These are phyloP conservation scores for Ophion obscuratus DNA, from an alignment of 2,888 invertebrate genomes.

Conservation along the genomic window DNA sequence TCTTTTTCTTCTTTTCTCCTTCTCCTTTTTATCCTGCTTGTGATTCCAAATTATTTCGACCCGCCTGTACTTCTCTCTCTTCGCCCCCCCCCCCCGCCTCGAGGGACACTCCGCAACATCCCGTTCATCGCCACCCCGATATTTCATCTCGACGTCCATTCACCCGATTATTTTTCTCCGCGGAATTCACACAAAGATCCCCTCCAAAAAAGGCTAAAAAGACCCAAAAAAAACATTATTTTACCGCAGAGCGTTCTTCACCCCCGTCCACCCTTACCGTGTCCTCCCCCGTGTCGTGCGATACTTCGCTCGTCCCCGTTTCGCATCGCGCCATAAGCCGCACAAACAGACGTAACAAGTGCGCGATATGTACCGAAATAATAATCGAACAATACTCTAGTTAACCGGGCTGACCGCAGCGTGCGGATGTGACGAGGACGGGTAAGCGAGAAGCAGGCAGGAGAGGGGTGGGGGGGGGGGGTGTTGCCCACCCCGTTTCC, in stretches of 20 bases:
- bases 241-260: not conserved
- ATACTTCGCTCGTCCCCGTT: slow-evolving; percentile 18
- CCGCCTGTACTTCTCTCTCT: not conserved
- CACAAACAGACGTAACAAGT: slow-evolving; percentile 83
- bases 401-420: slow-evolving; percentile 80
- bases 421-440: slow-evolving; percentile 40
- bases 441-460: not conserved
- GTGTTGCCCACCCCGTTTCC: slow-evolving; percentile 61
- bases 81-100: no score
- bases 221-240: not conserved
- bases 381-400: slow-evolving; percentile 84
- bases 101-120: no score
- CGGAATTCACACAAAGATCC: not conserved
- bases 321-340: slow-evolving; percentile 35
- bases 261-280: not conserved
- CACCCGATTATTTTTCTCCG: not conserved
- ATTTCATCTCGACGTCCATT: not conserved
- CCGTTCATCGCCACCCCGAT: not conserved
- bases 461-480: slow-evolving; percentile 6
- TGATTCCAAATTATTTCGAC: slow-evolving; percentile 1
- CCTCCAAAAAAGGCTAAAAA: not conserved
- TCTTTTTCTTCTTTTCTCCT: not conserved
- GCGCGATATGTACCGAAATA: slow-evolving; percentile 84
- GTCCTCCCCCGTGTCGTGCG: slow-evolving; percentile 27
- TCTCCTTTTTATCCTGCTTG: not conserved